phyloP scores from a whole-genome alignment of 2,888 invertebrate genomes.

The Electrophaes corylata region DNA sequence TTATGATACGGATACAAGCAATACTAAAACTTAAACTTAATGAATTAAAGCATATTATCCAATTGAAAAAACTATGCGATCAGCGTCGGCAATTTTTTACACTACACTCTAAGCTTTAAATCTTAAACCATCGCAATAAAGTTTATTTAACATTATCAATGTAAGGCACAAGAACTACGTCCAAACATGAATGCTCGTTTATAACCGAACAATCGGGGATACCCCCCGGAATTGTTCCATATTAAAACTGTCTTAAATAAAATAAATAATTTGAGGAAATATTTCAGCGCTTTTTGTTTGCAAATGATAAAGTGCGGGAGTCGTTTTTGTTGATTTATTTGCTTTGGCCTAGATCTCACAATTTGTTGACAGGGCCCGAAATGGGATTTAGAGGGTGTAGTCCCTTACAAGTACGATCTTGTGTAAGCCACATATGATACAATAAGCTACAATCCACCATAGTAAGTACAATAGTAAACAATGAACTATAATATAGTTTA shows the following conservation, averaged over 20 bases:
- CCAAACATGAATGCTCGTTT: slow-evolving; percentile 15
- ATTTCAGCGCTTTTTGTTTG: slow-evolving; percentile 22
- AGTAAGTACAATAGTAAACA: not conserved
- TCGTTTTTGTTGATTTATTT: slow-evolving; percentile 19
- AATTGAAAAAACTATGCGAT: not conserved
- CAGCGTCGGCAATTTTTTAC: not conserved
- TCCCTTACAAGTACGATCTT: not conserved
- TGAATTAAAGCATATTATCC: not conserved
- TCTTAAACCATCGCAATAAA: not conserved
- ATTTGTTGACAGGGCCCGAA: slow-evolving; percentile 18
- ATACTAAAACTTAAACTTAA: slow-evolving; percentile 1
- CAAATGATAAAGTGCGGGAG: slow-evolving; percentile 16
- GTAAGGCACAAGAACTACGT: not conserved
- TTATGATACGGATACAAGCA: not conserved
- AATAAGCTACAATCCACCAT: not conserved
- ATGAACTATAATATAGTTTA: too few species aligned
- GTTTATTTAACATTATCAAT: slow-evolving; percentile 1
- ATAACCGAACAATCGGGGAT: slow-evolving; percentile 19
- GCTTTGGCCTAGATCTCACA: slow-evolving; percentile 7
- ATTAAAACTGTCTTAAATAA: slow-evolving; percentile 19
- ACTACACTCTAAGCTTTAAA: not conserved
- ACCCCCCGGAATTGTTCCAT: slow-evolving; percentile 14
- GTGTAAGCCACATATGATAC: not conserved
- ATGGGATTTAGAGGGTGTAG: not conserved
- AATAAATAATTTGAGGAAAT: slow-evolving; percentile 26